Evolutionary conservation across 1,140 invertebrate species (phyloP).

Genomic region (Coboldia fuscipes): DNA sequence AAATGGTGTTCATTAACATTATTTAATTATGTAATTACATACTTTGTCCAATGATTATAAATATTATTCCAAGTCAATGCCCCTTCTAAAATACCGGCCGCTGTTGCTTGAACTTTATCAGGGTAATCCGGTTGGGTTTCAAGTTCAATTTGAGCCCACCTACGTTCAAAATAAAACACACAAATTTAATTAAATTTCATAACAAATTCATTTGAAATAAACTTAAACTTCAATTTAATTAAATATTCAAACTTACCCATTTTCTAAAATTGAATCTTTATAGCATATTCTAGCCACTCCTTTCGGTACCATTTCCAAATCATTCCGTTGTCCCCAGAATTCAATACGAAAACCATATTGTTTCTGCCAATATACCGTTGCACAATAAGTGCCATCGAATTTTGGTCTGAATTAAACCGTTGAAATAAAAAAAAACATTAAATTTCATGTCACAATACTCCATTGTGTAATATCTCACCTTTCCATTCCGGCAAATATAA

Average conservation of each 20-base stretch:
- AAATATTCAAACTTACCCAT: conserved; percentile 27
- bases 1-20: no score
- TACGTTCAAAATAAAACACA: conserved; percentile 12
- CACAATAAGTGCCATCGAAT: conserved; percentile 41
- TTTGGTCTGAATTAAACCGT: conserved; percentile 26
- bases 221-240: background rate
- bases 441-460: background rate
- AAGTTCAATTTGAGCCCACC: conserved; percentile 61
- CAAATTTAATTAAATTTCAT: background rate
- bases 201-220: background rate
- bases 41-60: conserved; percentile 47
- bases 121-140: conserved; percentile 46
- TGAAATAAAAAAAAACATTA: conserved; percentile 1
- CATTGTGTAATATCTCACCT: conserved; percentile 24
- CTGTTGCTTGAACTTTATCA: conserved; percentile 62
- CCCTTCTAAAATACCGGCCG: conserved; percentile 76
- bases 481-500: conserved; percentile 41
- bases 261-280: conserved; percentile 36
- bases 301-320: conserved; percentile 31
- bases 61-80: conserved; percentile 62
- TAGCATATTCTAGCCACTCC: conserved; percentile 49
- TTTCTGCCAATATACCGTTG: conserved; percentile 42
- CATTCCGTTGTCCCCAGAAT: conserved; percentile 55
- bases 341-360: conserved; percentile 42
- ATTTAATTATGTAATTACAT: no score